Evolutionary conservation across 2,888 invertebrate genomes (phyloP).

Genomic region (Iphiclides podalirius): DNA sequence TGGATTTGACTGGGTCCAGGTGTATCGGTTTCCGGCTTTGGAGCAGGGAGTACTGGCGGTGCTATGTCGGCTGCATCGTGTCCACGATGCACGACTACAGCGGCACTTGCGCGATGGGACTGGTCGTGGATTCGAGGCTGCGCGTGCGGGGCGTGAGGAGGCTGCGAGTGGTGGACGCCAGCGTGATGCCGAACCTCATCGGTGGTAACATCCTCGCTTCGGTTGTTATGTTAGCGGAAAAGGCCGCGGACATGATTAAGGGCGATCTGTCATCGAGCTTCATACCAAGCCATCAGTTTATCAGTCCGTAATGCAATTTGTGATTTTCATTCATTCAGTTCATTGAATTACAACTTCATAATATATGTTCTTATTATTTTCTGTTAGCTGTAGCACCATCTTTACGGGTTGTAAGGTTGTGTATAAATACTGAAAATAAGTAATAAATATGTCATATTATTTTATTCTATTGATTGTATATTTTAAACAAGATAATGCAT

Average conservation of each 20-base stretch:
- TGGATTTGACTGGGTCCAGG: constrained; percentile 30
- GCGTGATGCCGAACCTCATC: constrained; percentile 35
- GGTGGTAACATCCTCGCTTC: constrained; percentile 38
- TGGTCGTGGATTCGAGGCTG: constrained; percentile 57
- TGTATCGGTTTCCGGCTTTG: constrained; percentile 26
- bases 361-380: too few relatives aligned
- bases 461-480: too few relatives aligned
- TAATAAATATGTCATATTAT: too few relatives aligned
- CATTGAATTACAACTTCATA: too few relatives aligned
- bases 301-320: neutral
- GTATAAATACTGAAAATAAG: too few relatives aligned
- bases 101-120: constrained; percentile 31
- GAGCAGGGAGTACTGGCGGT: constrained; percentile 37
- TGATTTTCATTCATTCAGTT: too few relatives aligned
- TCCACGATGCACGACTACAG: constrained; percentile 25
- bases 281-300: constrained; percentile 13
- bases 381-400: too few relatives aligned
- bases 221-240: constrained; percentile 38
- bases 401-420: too few relatives aligned
- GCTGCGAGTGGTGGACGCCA: constrained; percentile 39
- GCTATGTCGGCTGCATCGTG: constrained; percentile 26
- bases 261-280: constrained; percentile 20
- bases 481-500: too few relatives aligned
- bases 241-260: constrained; percentile 32
- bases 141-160: constrained; percentile 41